Evolutionary conservation across 2,888 invertebrate genomes (phyloP).

Genomic region (Fabriciana adippe): DNA sequence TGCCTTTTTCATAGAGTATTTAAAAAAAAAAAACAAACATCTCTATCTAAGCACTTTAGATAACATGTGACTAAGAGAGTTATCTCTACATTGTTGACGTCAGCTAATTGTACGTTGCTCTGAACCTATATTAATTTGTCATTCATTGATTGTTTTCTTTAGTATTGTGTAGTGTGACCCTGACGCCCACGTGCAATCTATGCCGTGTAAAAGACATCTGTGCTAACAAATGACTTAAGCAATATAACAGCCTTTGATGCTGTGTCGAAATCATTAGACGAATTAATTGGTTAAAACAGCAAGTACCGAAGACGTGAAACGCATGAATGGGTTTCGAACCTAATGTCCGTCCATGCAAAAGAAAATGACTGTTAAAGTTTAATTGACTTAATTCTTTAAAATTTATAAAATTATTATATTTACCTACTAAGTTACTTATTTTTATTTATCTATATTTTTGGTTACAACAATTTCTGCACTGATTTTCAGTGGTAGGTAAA

Average conservation of each 20-base stretch:
- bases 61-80: constrained; percentile 20
- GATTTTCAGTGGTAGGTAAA: no score
- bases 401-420: no score
- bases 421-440: no score
- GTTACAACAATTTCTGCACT: no score
- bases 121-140: constrained; percentile 58
- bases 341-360: background rate
- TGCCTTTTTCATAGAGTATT: constrained; percentile 1
- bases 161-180: constrained; percentile 57
- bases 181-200: constrained; percentile 61
- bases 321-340: background rate
- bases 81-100: constrained; percentile 26
- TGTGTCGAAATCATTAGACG: constrained; percentile 35
- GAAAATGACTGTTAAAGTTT: no score
- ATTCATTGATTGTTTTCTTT: constrained; percentile 67
- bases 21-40: constrained; percentile 2
- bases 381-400: no score
- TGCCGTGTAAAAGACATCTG: constrained; percentile 50
- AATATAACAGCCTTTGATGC: constrained; percentile 32
- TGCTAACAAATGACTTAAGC: constrained; percentile 43
- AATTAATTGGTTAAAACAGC: constrained; percentile 32
- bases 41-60: constrained; percentile 7
- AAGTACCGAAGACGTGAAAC: constrained; percentile 19
- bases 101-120: constrained; percentile 36
- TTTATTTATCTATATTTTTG: no score